Evolutionary conservation across 1,140 invertebrate genomes (phyloP), one percentile per base, ranked within the genome.

Genomic region (Conus betulinus): DNA sequence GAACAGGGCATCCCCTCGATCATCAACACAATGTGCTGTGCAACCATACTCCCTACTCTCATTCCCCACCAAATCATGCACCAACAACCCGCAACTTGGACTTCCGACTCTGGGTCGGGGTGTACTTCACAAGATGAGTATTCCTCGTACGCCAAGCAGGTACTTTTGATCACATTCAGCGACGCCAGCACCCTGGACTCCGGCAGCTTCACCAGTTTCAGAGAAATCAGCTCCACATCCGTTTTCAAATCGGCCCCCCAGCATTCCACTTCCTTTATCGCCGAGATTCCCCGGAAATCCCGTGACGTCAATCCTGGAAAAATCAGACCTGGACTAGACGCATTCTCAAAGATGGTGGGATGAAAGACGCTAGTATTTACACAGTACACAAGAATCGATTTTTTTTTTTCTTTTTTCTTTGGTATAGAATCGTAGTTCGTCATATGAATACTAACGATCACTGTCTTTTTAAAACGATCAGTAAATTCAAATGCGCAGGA

Each of bases 241-340:
- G 51, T 5, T 8, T 55, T 57, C 11, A 87, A 53, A 87, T 39
- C 39, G 6, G 27, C 85, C 11, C 85, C 85, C 85, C 71, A 87
- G 53, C 85, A 87, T 53, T 87, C 85, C 74, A 87, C 71, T 87
- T 87, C 85, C 71, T 87, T 71, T 78, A 87, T 15, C 25, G 71
- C 74, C 5, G 71, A 23, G 74, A 87, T 78, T 4, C 85, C 85
- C n/a, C 74, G 39, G 71, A 87, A 87, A 27, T 87, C 85, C 23
- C 85, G 67, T 53, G 85, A 27, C 53, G 53, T 79, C 74, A 87
- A 55, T 57, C 85, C 85, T 87, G 85, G 13, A 87, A 87, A 5
- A 57, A 78, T 57, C 10, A 25, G n/a, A 52, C 51, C 20, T 1
- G 82, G 23, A 55, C 20, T 71, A 0, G 67, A 60, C 57, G 57